Evolutionary conservation across 2,888 invertebrate genomes (phyloP), one percentile per base, ranked within the genome.

Genomic region (Agonum fuliginosum): DNA sequence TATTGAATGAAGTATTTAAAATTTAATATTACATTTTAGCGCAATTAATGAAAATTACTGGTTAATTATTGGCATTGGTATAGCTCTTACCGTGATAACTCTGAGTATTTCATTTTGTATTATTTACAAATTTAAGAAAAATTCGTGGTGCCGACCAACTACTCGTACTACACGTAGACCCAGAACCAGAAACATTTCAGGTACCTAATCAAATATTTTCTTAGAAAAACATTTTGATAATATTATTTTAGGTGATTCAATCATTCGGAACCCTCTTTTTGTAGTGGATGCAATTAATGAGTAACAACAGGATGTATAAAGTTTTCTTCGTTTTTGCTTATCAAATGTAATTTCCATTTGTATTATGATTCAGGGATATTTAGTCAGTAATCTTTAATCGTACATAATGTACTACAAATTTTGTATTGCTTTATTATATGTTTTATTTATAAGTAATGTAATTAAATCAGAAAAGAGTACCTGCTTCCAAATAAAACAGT

Each of bases 191-290:
- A n/a, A n/a, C n/a, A 30, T 62, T 17, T 8, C 14, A 30, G 30
- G 27, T 62, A 62, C 3, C 4, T 22, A 46, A 30, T 30, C 17
- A 62, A 17, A 30, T 17, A n/a, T n/a, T n/a, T n/a, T n/a, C n/a
- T 27, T 30, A 30, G 27, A 54, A 24, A n/a, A 3, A 54, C 4
- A 8, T 12, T 54, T 54, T 24, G n/a, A 22, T 22, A 51, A 22
- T 54, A 24, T 24, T 54, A 30, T 27, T 12, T 46, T 37, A 78
- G 78, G 24, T 65, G 72, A 77, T 14, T 73, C 76, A 43, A 58
- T 62, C 6, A 72, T 48, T 30, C 62, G 20, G 10, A 46, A 65
- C 12, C 65, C 77, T 1, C 24, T 72, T 20, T 65, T 41, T 8
- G 76, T 41, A 24, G 46, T 37, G 4, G 65, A 46, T 8, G 3